These are phyloP conservation scores for Steatocranus sp. DNA, from an alignment of 2,797 vertebrate genomes.

Conservation along the genomic window DNA sequence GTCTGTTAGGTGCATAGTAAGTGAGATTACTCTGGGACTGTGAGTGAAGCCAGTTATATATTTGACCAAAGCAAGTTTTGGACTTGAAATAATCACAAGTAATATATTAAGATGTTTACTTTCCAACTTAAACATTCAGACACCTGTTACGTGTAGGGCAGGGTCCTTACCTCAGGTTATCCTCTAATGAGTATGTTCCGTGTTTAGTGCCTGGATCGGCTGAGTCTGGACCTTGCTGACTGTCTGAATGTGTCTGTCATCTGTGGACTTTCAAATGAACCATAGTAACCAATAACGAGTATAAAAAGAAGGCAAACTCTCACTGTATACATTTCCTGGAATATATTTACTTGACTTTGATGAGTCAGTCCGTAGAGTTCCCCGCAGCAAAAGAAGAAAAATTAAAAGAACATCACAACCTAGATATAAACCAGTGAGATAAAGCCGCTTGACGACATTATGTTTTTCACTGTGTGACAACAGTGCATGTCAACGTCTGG, in stretches of 20 bases:
- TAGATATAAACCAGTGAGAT: background rate
- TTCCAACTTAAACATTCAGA: background rate
- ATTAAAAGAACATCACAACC: rapidly evolving
- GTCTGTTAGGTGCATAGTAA: too few relatives aligned
- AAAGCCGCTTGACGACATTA: rapidly evolving
- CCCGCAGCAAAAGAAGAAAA: background rate
- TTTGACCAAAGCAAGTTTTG: background rate
- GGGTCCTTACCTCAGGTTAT: background rate
- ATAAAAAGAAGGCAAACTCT: background rate
- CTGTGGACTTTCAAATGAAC: background rate
- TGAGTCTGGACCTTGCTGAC: background rate
- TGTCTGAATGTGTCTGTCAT: background rate
- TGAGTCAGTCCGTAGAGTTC: slow-evolving; percentile 18
- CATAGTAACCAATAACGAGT: background rate
- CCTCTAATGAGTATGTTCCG: background rate
- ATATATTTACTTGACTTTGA: background rate
- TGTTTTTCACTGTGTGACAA: background rate
- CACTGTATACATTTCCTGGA: slow-evolving; percentile 18
- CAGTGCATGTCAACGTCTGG: background rate
- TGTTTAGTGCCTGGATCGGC: background rate
- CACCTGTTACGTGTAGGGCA: background rate
- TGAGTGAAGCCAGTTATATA: background rate
- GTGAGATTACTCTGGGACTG: background rate
- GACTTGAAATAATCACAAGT: background rate
- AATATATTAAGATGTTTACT: background rate